phyloP scores from a whole-genome alignment of 2,113 vertebrate species.

The Mirounga angustirostris region DNA sequence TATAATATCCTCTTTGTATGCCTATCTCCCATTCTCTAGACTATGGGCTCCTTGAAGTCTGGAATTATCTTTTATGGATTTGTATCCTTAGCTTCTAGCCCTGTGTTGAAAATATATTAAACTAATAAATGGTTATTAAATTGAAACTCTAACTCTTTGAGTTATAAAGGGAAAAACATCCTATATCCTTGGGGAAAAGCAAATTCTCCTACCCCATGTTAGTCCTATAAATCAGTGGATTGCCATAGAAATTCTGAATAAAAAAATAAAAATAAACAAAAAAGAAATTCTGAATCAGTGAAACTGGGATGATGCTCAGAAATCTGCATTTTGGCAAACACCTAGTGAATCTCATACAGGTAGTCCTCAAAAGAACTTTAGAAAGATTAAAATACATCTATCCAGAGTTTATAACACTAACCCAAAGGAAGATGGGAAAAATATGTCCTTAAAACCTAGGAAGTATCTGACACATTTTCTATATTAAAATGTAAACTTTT shows the following conservation, averaged over 20 bases:
- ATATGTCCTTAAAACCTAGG: slow-evolving; percentile 15
- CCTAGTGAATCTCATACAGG: not conserved
- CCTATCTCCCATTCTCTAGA: not conserved
- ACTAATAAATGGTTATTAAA: slow-evolving; percentile 34
- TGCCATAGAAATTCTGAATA: not conserved
- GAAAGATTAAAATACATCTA: slow-evolving; percentile 16
- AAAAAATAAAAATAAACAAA: not conserved
- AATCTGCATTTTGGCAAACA: slow-evolving; percentile 47
- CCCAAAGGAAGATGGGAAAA: slow-evolving; percentile 32
- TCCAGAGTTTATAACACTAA: slow-evolving; percentile 16
- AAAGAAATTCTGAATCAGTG: not conserved
- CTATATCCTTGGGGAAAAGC: slow-evolving; percentile 1
- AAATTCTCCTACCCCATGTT: not conserved
- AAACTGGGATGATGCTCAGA: not conserved
- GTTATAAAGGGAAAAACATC: not conserved
- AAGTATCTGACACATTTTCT: slow-evolving; percentile 6
- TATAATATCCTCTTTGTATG: not conserved
- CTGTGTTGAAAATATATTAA: slow-evolving; percentile 36
- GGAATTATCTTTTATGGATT: not conserved
- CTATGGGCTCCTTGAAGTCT: not conserved
- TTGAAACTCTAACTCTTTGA: slow-evolving; percentile 38
- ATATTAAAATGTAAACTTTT: slow-evolving; percentile 53
- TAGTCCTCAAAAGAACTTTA: slow-evolving; percentile 14
- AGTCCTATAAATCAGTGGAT: not conserved
- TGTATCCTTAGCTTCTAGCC: not conserved